Evolutionary conservation across 2,113 vertebrate species (phyloP).

Genomic region (Paramisgurnus dabryanus): DNA sequence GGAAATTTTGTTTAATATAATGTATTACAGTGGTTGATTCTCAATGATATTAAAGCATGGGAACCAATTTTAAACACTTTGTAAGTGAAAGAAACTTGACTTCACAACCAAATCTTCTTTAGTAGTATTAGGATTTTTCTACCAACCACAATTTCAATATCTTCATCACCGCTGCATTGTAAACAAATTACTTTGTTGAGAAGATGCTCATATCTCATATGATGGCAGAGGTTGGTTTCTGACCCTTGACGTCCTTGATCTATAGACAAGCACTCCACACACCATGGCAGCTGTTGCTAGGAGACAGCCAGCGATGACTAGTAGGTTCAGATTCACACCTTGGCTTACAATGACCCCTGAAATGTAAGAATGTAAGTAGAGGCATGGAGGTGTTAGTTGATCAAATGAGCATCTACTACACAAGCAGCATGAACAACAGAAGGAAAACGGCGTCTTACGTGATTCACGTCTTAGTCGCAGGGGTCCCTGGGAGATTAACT

Average conservation of each 20-base stretch:
- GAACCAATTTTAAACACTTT: too few relatives aligned
- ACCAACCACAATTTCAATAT: too few relatives aligned
- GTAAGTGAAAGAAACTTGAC: too few relatives aligned
- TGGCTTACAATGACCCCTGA: slow-evolving; percentile 47
- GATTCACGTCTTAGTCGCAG: slow-evolving; percentile 58
- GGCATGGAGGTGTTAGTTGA: neutral
- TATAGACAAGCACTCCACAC: slow-evolving; percentile 57
- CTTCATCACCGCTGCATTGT: neutral
- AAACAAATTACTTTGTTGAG: too few relatives aligned
- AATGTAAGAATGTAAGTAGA: slow-evolving; percentile 9
- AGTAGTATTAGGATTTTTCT: too few relatives aligned
- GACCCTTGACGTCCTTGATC: slow-evolving; percentile 40
- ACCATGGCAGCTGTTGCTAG: slow-evolving; percentile 59
- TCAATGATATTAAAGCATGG: too few relatives aligned
- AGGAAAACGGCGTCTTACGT: neutral
- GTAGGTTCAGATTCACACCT: slow-evolving; percentile 58
- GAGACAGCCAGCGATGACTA: slow-evolving; percentile 60
- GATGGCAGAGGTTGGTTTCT: slow-evolving; percentile 54
- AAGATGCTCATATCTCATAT: slow-evolving; percentile 14
- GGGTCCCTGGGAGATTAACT: slow-evolving; percentile 75
- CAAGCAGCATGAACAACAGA: neutral
- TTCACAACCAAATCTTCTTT: too few relatives aligned
- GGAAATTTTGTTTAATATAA: too few relatives aligned
- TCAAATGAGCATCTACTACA: neutral
- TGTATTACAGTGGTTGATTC: too few relatives aligned